Evolutionary conservation across 2,113 vertebrate genomes (phyloP), one percentile per base, ranked within the genome.

Genomic region (Numida meleagris): DNA sequence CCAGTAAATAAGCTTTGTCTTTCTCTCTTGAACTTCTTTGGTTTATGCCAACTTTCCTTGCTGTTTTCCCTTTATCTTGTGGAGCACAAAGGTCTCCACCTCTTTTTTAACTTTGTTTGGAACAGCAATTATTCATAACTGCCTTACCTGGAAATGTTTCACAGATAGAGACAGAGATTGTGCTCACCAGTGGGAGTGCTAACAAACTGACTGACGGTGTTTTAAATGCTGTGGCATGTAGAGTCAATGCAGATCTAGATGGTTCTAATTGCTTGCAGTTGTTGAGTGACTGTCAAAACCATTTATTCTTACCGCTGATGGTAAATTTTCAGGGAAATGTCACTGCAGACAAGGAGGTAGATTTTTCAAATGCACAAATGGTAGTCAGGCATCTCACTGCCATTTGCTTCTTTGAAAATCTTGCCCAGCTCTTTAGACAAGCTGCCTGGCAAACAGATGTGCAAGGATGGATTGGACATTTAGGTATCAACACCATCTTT

Each of bases 401-500:
- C 88, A 61, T 96, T 93, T 38, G 18, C 38, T 86, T 13, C 89
- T 96, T 94, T 97, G 94, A 93, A 95, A 93, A 86, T 13, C 51
- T 51, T 91, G 73, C 82, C 85, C 88, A 86, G 5, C 33, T 65
- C 80, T 80, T 78, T 2, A 86, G 88, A 94, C 43, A 83, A 83
- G 79, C 5, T 95, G 85, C 89, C 88, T 96, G 89, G 91, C 85
- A 93, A 88, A 20, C 93, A 96, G 91, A 96, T 94, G 90, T 91
- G 79, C 21, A 62, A 87, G 92, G 89, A 92, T 66, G 63, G 92
- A 84, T 86, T 61, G 77, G 57, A 96, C 78, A 89, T 55, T 90
- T 90, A 90, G 89, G 87, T 96, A 92, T 96, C 96, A 95, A 88
- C 95, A 89, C 68, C 34, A 92, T 92, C 96, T 97, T 97, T 97